phyloP scores from a whole-genome alignment of 2,797 vertebrate genomes.

The Syngnathus acus region DNA sequence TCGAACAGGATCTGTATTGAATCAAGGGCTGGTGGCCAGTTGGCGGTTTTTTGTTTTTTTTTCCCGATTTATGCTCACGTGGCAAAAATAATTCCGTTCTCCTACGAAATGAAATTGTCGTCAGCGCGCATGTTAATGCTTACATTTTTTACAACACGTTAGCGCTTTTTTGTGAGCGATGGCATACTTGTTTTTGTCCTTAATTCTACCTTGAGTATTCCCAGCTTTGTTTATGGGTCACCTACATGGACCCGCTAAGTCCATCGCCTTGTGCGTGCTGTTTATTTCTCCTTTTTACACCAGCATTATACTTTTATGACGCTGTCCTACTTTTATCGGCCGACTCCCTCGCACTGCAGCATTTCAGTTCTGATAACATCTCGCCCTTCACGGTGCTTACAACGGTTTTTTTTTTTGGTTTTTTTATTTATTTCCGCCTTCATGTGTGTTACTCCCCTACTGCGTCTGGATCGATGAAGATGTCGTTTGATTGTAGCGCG shows the following conservation, averaged over 20 bases:
- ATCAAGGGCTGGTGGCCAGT: neutral
- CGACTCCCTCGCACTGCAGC: neutral
- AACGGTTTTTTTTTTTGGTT: slow-evolving; percentile 6
- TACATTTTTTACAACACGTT: slow-evolving; percentile 12
- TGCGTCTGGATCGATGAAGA: slow-evolving; percentile 21
- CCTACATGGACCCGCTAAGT: slow-evolving; percentile 50
- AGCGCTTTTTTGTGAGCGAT: slow-evolving; percentile 8
- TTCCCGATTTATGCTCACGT: neutral
- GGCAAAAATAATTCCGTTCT: neutral
- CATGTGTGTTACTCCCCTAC: slow-evolving; percentile 8
- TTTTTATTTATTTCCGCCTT: neutral
- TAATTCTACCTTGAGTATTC: slow-evolving; percentile 54
- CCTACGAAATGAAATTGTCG: slow-evolving; percentile 2
- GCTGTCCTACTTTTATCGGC: slow-evolving; percentile 40
- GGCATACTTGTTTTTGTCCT: slow-evolving; percentile 41
- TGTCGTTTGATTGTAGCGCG: slow-evolving; percentile 23
- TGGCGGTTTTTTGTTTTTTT: neutral
- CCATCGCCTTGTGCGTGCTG: slow-evolving; percentile 32
- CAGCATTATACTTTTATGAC: slow-evolving; percentile 35
- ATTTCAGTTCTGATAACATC: slow-evolving; percentile 16
- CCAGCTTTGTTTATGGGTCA: slow-evolving; percentile 65
- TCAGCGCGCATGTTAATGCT: slow-evolving; percentile 17
- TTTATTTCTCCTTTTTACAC: slow-evolving; percentile 48
- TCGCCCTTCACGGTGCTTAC: slow-evolving; percentile 1
- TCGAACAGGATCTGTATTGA: neutral